phyloP scores from a whole-genome alignment of 2,113 vertebrate species.

The Uria aalge region DNA sequence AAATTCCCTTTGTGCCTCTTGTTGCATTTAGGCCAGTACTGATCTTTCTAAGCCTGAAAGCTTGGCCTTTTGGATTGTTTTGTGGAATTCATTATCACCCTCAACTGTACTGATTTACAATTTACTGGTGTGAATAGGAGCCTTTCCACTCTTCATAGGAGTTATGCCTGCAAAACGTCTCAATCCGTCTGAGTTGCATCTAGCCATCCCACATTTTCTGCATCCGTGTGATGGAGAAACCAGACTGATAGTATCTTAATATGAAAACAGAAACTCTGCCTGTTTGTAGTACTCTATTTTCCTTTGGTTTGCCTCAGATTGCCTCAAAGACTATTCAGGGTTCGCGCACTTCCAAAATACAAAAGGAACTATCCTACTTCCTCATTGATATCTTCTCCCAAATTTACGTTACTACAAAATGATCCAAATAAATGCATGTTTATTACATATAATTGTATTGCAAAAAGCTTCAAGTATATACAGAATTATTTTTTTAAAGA shows the following conservation, averaged over 20 bases:
- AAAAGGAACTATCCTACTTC: background rate
- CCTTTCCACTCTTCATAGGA: background rate
- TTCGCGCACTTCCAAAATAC: background rate
- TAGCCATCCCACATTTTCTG: background rate
- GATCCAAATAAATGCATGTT: background rate
- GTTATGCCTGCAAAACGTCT: background rate
- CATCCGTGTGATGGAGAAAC: background rate
- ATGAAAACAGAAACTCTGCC: background rate
- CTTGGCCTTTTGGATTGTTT: background rate
- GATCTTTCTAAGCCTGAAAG: background rate
- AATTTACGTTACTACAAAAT: background rate
- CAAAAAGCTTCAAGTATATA: background rate
- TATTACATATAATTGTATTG: background rate
- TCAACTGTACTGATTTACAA: background rate
- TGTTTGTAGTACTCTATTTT: background rate
- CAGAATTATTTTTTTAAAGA: background rate
- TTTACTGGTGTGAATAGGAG: background rate
- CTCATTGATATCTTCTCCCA: background rate
- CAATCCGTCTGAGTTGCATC: background rate
- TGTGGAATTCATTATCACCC: background rate
- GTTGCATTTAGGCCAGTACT: background rate
- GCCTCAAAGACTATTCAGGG: background rate
- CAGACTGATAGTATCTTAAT: background rate
- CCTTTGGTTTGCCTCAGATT: background rate
- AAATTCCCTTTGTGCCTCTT: background rate